Percentiles rank a stretch among this genome's conserved stretches.
Conservation (phyloP, 1,140 invertebrate species). For the Heliothis virescens region DNA sequence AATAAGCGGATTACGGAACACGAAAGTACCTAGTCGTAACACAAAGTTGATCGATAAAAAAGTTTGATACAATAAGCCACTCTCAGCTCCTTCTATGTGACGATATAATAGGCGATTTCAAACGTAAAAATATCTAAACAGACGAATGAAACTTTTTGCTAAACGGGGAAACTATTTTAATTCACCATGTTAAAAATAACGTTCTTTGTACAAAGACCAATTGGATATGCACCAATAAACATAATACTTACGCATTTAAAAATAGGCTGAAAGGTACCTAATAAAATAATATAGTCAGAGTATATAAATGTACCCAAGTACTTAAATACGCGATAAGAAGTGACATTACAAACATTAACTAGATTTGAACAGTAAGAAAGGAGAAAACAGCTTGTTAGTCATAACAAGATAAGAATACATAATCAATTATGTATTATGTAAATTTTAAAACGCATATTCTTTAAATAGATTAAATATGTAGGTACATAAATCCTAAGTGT, state of each 20-base stretch:
- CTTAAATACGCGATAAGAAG: conserved; percentile 1
- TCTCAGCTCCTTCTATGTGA: too few relatives aligned
- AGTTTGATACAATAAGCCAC: too few relatives aligned
- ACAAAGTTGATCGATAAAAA: background rate
- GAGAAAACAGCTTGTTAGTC: background rate
- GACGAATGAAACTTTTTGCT: background rate
- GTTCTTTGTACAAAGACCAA: conserved; percentile 24
- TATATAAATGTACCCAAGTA: background rate
- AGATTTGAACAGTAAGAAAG: background rate
- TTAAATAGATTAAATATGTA: too few relatives aligned
- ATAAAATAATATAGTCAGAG: background rate
- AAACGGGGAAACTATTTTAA: conserved; percentile 1
- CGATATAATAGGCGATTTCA: background rate
- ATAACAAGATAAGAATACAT: background rate
- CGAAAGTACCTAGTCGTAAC: background rate
- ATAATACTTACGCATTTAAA: conserved; percentile 20
- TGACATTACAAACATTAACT: background rate
- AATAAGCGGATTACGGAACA: background rate
- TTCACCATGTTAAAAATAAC: conserved; percentile 12
- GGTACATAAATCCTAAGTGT: too few relatives aligned
- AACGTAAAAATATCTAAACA: background rate
- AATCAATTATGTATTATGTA: background rate
- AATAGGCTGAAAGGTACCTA: conserved; percentile 1
- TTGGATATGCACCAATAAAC: conserved; percentile 37
- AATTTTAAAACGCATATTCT: too few relatives aligned